Evolutionary conservation across 2,113 vertebrate genomes (phyloP).

Genomic region (Xerus inauris): DNA sequence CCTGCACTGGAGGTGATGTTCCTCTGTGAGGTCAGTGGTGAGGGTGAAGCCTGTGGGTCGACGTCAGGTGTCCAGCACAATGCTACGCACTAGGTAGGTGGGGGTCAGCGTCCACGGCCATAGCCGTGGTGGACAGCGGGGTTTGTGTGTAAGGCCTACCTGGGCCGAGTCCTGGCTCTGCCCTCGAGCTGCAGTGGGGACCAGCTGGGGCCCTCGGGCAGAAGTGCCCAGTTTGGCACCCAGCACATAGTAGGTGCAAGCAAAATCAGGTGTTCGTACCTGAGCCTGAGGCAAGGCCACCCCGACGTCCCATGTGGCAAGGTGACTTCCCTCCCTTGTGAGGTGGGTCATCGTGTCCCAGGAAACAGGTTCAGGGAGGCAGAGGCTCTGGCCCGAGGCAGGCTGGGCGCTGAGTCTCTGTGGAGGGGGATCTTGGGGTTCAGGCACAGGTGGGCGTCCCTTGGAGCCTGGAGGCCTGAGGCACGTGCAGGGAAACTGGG

Average conservation of each 20-base stretch:
- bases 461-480: no score
- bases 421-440: neutral
- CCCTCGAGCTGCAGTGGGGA: neutral
- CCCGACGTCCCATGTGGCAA: neutral
- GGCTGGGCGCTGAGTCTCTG: neutral
- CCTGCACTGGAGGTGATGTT: neutral
- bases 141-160: neutral
- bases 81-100: fast-evolving
- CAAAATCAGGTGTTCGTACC: neutral
- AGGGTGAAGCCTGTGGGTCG: fast-evolving
- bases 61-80: fast-evolving
- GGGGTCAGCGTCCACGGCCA: neutral
- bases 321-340: neutral
- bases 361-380: neutral
- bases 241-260: neutral
- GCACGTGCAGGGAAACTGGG: no score
- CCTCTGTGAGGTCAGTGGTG: neutral
- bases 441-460: neutral
- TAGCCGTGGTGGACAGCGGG: neutral
- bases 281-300: neutral
- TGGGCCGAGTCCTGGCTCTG: neutral
- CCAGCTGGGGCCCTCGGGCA: no score
- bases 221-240: neutral
- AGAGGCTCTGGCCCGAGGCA: neutral
- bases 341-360: neutral